A percentile compares a stretch with the other conserved stretches of the same genome.
These are phyloP conservation scores for Hirundichthys speculiger DNA, from an alignment of 2,113 vertebrate genomes.

Conservation along the genomic window DNA sequence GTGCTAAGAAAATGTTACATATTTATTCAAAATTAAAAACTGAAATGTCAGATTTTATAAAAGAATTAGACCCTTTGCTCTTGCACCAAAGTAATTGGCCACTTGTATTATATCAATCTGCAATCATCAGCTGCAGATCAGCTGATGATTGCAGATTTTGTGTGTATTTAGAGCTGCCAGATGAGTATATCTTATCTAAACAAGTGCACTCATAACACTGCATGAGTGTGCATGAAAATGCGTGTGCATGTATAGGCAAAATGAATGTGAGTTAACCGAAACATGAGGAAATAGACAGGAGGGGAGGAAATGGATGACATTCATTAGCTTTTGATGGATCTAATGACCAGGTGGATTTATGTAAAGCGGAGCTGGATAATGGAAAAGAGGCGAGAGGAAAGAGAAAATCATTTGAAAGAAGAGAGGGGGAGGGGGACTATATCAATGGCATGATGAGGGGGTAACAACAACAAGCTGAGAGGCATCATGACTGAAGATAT, in stretches of 20 bases:
- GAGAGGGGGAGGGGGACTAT: slow-evolving; percentile 43
- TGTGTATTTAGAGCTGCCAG: not conserved
- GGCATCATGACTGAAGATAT: slow-evolving; percentile 77
- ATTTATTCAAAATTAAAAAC: not conserved
- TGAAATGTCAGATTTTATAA: no score
- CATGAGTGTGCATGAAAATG: slow-evolving; percentile 1
- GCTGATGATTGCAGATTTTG: no score
- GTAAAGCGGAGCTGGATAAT: slow-evolving; percentile 63
- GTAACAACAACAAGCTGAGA: slow-evolving; percentile 74
- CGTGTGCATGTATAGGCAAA: slow-evolving; percentile 12
- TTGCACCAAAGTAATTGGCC: not conserved
- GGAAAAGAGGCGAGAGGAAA: slow-evolving; percentile 57
- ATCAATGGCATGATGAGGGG: slow-evolving; percentile 71
- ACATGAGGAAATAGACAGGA: slow-evolving; percentile 47
- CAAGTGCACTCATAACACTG: not conserved
- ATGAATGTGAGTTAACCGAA: slow-evolving; percentile 32
- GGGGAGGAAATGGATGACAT: slow-evolving; percentile 61
- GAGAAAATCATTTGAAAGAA: slow-evolving; percentile 72
- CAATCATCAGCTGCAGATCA: no score
- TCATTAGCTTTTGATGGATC: slow-evolving; percentile 76
- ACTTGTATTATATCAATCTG: no score
- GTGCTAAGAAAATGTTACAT: not conserved
- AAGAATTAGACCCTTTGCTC: not conserved
- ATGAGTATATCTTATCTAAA: not conserved
- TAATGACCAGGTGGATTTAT: slow-evolving; percentile 75